Percentiles rank a stretch among this genome's conserved stretches.
Conservation (phyloP, 2,797 vertebrate species). For the Phyllotis vaccarum region DNA sequence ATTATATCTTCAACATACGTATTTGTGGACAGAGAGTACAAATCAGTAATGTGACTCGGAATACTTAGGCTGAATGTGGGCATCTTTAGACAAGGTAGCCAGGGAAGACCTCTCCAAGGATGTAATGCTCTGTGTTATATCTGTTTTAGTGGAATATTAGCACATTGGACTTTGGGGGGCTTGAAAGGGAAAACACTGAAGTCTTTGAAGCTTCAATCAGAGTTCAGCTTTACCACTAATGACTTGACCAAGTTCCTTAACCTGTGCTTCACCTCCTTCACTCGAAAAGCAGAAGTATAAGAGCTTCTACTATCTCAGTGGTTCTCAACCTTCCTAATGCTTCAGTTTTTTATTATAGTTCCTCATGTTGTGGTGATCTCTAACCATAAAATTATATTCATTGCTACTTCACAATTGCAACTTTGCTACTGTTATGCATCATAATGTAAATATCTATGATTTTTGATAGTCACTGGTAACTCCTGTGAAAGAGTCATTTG, state of each 20-base stretch:
- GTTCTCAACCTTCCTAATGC: not conserved
- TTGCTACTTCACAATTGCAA: not conserved
- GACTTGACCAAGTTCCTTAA: constrained; percentile 24
- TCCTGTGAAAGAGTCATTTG: not conserved
- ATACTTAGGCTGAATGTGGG: not conserved
- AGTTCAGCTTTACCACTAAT: constrained; percentile 26
- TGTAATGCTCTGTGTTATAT: not conserved
- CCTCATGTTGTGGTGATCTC: not conserved
- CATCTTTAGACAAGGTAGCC: constrained; percentile 13
- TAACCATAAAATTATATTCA: not conserved
- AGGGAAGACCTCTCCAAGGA: not conserved
- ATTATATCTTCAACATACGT: not conserved
- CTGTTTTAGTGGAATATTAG: not conserved
- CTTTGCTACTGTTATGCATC: not conserved
- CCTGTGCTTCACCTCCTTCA: constrained; percentile 39
- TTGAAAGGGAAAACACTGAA: constrained; percentile 24
- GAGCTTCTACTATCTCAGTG: not conserved
- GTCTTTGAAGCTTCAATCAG: constrained; percentile 52
- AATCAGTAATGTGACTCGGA: constrained; percentile 7
- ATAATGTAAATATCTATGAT: not conserved
- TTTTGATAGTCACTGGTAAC: not conserved
- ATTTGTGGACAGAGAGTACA: not conserved
- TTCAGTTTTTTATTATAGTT: not conserved
- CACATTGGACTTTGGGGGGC: not conserved
- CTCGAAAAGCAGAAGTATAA: constrained; percentile 9